A percentile compares a stretch with the other conserved stretches of the same genome.
These are phyloP conservation scores for Sitobion miscanthi DNA, from an alignment of 1,140 invertebrate genomes.

Conservation along the genomic window DNA sequence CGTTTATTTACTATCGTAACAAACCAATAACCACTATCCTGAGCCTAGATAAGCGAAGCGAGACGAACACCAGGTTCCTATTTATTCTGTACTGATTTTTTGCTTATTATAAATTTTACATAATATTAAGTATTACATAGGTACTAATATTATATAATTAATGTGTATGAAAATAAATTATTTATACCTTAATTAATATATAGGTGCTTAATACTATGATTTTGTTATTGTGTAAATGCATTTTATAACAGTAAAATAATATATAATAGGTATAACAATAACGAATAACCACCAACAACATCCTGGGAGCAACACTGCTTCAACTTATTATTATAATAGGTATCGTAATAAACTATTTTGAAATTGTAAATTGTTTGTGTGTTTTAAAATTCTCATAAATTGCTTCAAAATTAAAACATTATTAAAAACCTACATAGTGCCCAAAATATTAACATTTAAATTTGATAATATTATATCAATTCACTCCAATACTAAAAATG, in stretches of 20 bases:
- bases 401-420: too few species aligned
- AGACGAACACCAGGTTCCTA: background rate
- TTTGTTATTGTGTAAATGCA: background rate
- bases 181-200: background rate
- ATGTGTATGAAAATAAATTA: background rate
- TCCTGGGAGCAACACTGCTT: background rate
- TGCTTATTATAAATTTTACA: background rate
- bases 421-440: background rate
- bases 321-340: background rate
- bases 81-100: background rate
- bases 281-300: background rate
- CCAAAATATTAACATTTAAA: background rate
- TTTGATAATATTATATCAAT: too few species aligned
- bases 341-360: too few species aligned
- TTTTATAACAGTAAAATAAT: background rate
- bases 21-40: background rate
- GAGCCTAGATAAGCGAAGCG: background rate
- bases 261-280: background rate
- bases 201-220: background rate
- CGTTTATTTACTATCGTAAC: background rate
- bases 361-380: background rate
- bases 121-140: background rate
- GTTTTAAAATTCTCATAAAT: background rate
- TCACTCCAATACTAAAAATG: background rate
- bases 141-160: background rate